These are phyloP conservation scores for Malthinus flaveolus DNA, from an alignment of 2,888 invertebrate genomes.

Conservation along the genomic window DNA sequence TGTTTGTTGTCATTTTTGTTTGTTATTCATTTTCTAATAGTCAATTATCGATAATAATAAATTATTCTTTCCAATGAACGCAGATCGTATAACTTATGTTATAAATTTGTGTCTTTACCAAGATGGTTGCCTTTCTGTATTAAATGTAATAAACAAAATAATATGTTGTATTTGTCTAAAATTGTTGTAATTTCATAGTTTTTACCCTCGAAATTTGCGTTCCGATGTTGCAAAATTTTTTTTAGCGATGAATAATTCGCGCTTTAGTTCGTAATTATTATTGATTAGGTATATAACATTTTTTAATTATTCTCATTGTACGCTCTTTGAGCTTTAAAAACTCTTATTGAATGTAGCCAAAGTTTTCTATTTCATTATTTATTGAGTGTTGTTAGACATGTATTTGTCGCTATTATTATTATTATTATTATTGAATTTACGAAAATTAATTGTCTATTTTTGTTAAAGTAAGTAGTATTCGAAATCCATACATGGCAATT, in stretches of 20 bases:
- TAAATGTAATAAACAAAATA: slow-evolving; percentile 19
- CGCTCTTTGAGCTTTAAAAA: slow-evolving; percentile 38
- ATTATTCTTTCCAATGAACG: no score
- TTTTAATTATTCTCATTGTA: slow-evolving; percentile 16
- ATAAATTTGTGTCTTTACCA: slow-evolving; percentile 9
- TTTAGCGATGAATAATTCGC: background rate
- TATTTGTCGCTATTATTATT: slow-evolving; percentile 28
- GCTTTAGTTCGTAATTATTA: slow-evolving; percentile 14
- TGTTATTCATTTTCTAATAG: no score
- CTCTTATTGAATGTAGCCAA: slow-evolving; percentile 50
- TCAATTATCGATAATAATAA: no score
- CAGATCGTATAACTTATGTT: background rate
- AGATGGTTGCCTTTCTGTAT: slow-evolving; percentile 25
- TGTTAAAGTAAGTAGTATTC: slow-evolving; percentile 34
- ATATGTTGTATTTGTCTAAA: slow-evolving; percentile 27
- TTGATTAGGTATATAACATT: slow-evolving; percentile 19
- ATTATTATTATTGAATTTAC: slow-evolving; percentile 33
- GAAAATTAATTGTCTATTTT: slow-evolving; percentile 34
- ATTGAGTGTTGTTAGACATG: slow-evolving; percentile 41
- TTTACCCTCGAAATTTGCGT: slow-evolving; percentile 9
- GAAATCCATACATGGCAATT: slow-evolving; percentile 29
- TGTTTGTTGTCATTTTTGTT: no score
- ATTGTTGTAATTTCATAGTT: slow-evolving; percentile 26
- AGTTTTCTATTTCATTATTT: slow-evolving; percentile 53
- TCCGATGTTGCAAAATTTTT: background rate